Conservation (phyloP, 2,797 vertebrate genomes). For the Pangasius mekongensis region DNA sequence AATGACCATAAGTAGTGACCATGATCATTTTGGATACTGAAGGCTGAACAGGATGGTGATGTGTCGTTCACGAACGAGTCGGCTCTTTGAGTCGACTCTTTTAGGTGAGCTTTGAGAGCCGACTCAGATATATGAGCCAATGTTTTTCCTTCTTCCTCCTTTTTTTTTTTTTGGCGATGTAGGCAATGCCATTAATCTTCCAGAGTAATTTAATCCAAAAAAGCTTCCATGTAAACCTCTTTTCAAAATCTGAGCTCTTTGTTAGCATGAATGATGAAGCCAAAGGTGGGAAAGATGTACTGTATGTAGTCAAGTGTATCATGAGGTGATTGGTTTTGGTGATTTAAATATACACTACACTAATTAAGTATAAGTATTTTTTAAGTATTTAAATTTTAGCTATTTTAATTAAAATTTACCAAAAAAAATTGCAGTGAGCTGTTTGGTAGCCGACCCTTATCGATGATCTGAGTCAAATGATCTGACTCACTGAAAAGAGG, state of each 20-base stretch:
- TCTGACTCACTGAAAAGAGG: background rate
- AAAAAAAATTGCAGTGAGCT: background rate
- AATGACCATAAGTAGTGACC: background rate
- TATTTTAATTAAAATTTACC: background rate
- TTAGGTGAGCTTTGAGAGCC: background rate
- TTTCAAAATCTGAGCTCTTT: background rate
- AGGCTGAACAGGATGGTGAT: background rate
- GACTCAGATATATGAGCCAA: background rate
- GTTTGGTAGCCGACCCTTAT: background rate
- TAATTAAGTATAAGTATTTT: background rate
- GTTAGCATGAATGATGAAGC: background rate
- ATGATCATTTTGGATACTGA: background rate
- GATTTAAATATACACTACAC: background rate
- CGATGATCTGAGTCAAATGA: background rate
- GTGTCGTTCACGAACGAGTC: background rate
- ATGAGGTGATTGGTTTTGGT: background rate
- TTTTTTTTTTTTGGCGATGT: background rate
- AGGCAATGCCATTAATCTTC: background rate
- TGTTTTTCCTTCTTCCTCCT: background rate
- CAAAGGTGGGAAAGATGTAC: background rate
- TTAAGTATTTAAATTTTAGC: background rate
- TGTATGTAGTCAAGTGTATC: background rate
- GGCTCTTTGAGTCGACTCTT: background rate
- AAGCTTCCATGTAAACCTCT: background rate
- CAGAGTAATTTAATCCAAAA: background rate